phyloP scores from a whole-genome alignment of 2,888 invertebrate species.

The Morpho helenor region DNA sequence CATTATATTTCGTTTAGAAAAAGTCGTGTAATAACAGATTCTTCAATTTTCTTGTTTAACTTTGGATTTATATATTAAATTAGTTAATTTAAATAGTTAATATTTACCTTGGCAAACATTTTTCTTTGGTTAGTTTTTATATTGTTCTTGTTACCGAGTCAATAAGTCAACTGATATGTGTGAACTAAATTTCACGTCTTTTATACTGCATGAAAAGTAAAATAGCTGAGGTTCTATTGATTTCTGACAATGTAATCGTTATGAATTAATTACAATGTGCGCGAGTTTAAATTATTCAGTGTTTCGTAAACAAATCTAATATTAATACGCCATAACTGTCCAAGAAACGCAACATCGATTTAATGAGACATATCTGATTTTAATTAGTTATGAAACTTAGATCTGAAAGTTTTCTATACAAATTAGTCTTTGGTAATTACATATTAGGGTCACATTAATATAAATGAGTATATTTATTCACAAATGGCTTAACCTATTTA shows the following conservation, averaged over 20 bases:
- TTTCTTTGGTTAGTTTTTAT: slow-evolving; percentile 1
- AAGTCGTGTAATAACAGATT: no score
- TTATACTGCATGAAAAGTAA: slow-evolving; percentile 33
- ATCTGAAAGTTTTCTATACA: slow-evolving; percentile 4
- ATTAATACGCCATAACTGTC: slow-evolving; percentile 5
- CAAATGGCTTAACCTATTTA: slow-evolving; percentile 2
- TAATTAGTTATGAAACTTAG: slow-evolving; percentile 7
- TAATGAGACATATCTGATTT: slow-evolving; percentile 9
- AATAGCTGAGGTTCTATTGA: slow-evolving; percentile 27
- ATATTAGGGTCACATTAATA: slow-evolving; percentile 6
- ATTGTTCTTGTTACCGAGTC: slow-evolving; percentile 16
- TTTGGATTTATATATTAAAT: no score
- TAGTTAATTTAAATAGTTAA: background rate
- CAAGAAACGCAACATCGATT: slow-evolving; percentile 1
- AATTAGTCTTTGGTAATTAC: slow-evolving; percentile 16
- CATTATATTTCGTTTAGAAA: no score
- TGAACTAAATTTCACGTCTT: slow-evolving; percentile 29
- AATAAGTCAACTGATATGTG: slow-evolving; percentile 31
- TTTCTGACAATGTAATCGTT: slow-evolving; percentile 19
- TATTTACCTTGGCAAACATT: slow-evolving; percentile 22
- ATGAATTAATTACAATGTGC: slow-evolving; percentile 5
- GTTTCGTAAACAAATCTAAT: slow-evolving; percentile 9
- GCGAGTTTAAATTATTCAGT: slow-evolving; percentile 5
- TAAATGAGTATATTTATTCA: slow-evolving; percentile 10
- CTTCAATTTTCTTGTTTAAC: no score